Evolutionary conservation across 1,140 invertebrate species (phyloP), one percentile per base, ranked within the genome.

Genomic region (Drosophila guanche): DNA sequence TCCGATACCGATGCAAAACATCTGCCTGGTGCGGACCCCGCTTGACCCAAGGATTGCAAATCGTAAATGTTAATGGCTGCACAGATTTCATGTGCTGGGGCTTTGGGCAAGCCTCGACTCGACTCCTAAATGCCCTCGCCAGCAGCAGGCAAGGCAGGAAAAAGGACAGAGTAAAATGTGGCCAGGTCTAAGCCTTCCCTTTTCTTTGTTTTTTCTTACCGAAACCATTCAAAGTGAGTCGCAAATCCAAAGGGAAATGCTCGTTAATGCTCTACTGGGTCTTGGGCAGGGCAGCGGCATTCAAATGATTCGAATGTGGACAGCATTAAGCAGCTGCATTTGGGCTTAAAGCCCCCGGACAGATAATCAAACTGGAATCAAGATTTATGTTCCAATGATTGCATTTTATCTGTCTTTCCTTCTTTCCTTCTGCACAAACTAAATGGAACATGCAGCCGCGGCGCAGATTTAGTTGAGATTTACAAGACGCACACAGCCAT

Each of bases 351-450:
- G 69, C 57, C 68, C 41, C 52, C 29, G 59, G 56, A 53, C 63
- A 85, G 67, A 85, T 74, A 79, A 86, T 84, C 70, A 84, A 85
- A 73, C 37, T 47, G 16, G 54, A 69, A 86, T 85, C 80, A 79
- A 63, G 59, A 72, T 71, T 56, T 81, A 77, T 77, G 50, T 43
- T 50, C 51, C 54, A 59, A 74, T 45, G 50, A 63, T 72, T 73
- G 70, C 58, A 68, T 58, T 63, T 72, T 63, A 73, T 73, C 73
- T 73, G 58, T 73, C 69, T 51, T 73, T 63, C 51, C 33, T 50
- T 14, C 16, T 20, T 20, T n/a, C n/a, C 29, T 10, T 10, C 29
- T 33, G 10, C 29, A 3, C 8, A 33, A 10, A 33, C 29, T 33
- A 33, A 33, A 33, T 33, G 54, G 10, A 43, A 55, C 46, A 51